Conservation (phyloP, 2,797 vertebrate species). For the Anguilla anguilla region DNA sequence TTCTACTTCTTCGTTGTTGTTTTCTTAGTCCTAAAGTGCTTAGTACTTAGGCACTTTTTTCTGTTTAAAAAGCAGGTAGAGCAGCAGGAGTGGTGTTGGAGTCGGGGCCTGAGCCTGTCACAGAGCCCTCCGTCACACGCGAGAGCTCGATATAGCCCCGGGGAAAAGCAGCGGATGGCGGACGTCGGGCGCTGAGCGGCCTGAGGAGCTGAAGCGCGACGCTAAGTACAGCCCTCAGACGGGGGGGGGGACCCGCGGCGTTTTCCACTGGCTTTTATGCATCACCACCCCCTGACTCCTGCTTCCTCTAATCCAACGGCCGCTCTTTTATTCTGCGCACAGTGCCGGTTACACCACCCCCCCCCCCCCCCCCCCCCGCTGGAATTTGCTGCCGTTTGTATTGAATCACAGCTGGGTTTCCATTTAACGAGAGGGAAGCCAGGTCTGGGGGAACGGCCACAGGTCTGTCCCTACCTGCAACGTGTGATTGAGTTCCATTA, state of each 20-base stretch:
- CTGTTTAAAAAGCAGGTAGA: neutral
- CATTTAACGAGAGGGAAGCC: neutral
- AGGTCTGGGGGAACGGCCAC: neutral
- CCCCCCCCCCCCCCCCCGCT: neutral
- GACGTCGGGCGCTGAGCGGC: neutral
- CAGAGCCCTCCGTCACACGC: neutral
- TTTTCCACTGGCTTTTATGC: neutral
- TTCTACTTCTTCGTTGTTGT: neutral
- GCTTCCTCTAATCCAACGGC: neutral
- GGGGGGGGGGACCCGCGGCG: neutral
- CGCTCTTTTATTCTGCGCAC: neutral
- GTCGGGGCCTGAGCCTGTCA: neutral
- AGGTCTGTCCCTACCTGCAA: neutral
- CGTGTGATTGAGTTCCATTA: neutral
- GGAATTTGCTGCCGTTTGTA: neutral
- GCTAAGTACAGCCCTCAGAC: neutral
- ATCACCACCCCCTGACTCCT: neutral
- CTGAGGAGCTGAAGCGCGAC: neutral
- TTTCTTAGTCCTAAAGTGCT: neutral
- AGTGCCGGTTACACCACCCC: too few relatives aligned
- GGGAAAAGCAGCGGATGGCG: neutral
- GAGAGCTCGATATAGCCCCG: conserved; percentile 1
- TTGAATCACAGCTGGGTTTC: neutral
- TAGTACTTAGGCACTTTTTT: neutral
- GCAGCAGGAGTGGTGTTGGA: neutral